These are phyloP conservation scores for Lethrus apterus DNA, from an alignment of 1,140 invertebrate species.

Conservation along the genomic window DNA sequence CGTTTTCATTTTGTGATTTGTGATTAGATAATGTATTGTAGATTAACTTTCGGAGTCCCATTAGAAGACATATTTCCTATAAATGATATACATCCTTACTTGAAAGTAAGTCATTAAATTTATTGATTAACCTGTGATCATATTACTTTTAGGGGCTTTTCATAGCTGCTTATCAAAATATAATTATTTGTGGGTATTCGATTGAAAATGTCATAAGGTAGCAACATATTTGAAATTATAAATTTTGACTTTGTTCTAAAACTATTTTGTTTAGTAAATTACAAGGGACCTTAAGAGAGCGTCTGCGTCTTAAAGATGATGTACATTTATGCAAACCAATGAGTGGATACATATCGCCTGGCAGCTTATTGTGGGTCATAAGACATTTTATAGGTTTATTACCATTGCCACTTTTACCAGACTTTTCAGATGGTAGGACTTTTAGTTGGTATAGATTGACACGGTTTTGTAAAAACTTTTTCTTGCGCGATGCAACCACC, in stretches of 20 bases:
- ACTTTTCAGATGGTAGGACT: constrained; percentile 1
- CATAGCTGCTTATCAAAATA: not conserved
- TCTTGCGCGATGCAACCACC: constrained; percentile 1
- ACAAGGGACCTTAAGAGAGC: constrained; percentile 11
- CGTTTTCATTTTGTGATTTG: no score
- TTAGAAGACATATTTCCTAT: constrained; percentile 5
- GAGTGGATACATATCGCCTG: not conserved
- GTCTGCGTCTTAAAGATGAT: constrained; percentile 6
- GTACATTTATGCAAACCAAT: constrained; percentile 8
- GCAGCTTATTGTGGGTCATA: constrained; percentile 10
- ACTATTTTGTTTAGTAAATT: constrained; percentile 2
- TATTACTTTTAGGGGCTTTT: not conserved
- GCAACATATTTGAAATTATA: not conserved
- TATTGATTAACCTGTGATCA: not conserved
- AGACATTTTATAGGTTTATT: constrained; percentile 14
- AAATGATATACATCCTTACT: constrained; percentile 9
- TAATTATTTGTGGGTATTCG: not conserved
- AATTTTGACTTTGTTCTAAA: not conserved
- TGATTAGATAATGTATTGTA: no score
- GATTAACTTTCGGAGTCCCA: constrained; percentile 11
- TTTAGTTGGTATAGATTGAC: constrained; percentile 9
- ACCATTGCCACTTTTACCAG: constrained; percentile 8
- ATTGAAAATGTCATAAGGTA: constrained; percentile 2
- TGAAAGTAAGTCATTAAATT: constrained; percentile 8
- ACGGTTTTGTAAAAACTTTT: constrained; percentile 3